Conservation (phyloP, 2,888 invertebrate species). For the Eristalis arbustorum region DNA sequence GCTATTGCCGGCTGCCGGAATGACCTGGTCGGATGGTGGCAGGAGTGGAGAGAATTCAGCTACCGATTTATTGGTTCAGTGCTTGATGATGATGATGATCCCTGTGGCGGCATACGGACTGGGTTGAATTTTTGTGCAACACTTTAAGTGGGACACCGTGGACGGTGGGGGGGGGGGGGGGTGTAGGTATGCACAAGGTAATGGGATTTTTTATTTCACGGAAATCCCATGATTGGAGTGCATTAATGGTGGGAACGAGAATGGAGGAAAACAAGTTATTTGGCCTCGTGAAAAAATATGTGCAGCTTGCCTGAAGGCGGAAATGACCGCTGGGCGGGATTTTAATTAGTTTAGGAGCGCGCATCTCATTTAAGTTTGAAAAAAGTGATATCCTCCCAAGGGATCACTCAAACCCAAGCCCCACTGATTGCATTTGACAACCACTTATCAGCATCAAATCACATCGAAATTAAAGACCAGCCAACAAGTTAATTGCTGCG, state of each 20-base stretch:
- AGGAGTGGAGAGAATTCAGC: neutral
- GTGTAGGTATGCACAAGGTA: conserved; percentile 3
- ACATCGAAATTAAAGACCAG: neutral
- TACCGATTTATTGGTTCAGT: conserved; percentile 44
- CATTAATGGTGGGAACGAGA: conserved; percentile 23
- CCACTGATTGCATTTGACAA: neutral
- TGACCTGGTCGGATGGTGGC: neutral
- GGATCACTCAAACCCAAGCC: neutral
- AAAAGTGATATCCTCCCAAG: neutral
- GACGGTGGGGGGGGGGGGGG: neutral
- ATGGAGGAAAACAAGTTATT: conserved; percentile 15
- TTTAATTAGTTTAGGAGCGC: neutral
- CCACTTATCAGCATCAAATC: neutral
- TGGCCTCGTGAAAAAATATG: neutral
- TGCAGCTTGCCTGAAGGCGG: neutral
- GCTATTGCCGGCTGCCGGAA: too few species aligned
- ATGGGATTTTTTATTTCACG: conserved; percentile 45
- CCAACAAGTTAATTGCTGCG: neutral
- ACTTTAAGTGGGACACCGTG: conserved; percentile 15
- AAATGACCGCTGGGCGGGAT: neutral
- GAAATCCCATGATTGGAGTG: conserved; percentile 38
- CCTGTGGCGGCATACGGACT: conserved; percentile 13
- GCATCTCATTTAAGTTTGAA: neutral
- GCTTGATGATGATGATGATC: conserved; percentile 17
- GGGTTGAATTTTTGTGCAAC: conserved; percentile 15